These are phyloP conservation scores for Petrocephalus zakoni DNA, from an alignment of 2,113 vertebrate genomes.

Conservation along the genomic window DNA sequence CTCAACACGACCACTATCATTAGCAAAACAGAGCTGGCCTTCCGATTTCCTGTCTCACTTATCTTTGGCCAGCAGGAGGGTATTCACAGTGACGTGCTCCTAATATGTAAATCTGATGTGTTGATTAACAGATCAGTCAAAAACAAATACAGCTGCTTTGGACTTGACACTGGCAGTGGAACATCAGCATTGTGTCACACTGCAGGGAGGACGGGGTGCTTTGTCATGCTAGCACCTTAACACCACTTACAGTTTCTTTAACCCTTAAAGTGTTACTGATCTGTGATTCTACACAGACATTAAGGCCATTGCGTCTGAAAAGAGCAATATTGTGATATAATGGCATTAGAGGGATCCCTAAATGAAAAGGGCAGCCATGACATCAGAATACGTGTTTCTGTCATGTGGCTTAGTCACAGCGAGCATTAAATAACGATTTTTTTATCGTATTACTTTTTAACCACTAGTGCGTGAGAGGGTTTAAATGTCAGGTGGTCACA, in stretches of 20 bases:
- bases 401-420: neutral
- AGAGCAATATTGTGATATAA: neutral
- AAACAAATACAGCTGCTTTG: neutral
- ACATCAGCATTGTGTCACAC: neutral
- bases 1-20: neutral
- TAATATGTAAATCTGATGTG: neutral
- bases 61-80: neutral
- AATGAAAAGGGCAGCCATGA: neutral
- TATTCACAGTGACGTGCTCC: neutral
- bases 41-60: neutral
- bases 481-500: neutral
- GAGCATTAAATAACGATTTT: neutral
- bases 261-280: neutral
- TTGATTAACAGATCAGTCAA: neutral
- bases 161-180: neutral
- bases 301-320: neutral
- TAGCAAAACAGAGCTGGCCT: neutral
- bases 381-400: neutral
- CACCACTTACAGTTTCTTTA: neutral
- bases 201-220: neutral
- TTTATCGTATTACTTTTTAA: neutral
- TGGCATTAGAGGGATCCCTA: neutral
- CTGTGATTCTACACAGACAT: neutral
- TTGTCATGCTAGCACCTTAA: neutral
- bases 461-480: neutral